These are phyloP conservation scores for Percina caprodes DNA, from an alignment of 2,113 vertebrate species.

Conservation along the genomic window DNA sequence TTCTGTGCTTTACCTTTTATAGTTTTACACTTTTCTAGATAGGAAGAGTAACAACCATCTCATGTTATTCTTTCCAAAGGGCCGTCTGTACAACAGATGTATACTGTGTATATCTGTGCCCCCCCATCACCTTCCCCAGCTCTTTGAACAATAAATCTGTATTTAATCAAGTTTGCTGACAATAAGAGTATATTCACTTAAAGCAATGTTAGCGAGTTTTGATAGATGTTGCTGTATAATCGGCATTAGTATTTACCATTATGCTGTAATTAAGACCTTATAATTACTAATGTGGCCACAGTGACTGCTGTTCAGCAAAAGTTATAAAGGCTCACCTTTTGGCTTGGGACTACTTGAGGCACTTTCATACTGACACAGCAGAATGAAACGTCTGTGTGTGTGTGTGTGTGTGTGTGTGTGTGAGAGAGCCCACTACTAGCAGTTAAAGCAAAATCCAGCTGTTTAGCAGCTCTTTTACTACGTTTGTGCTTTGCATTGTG, in stretches of 20 bases:
- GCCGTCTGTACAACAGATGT: slow-evolving; percentile 61
- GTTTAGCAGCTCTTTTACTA: too few relatives aligned
- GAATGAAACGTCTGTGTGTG: not conserved
- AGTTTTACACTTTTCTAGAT: slow-evolving; percentile 47
- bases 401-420: too few relatives aligned
- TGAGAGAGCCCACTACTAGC: too few relatives aligned
- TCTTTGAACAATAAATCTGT: slow-evolving; percentile 81
- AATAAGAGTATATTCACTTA: not conserved
- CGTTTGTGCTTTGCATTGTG: not conserved
- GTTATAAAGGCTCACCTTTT: too few relatives aligned
- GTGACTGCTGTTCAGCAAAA: too few relatives aligned
- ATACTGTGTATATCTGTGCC: slow-evolving; percentile 43
- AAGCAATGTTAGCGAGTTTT: not conserved
- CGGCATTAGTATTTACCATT: too few relatives aligned
- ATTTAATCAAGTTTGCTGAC: slow-evolving; percentile 66
- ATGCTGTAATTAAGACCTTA: too few relatives aligned
- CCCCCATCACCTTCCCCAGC: slow-evolving; percentile 19
- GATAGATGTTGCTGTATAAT: too few relatives aligned
- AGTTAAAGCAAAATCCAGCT: too few relatives aligned
- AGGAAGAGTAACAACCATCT: slow-evolving; percentile 57
- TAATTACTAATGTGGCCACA: too few relatives aligned
- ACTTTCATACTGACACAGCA: too few relatives aligned
- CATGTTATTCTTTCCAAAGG: slow-evolving; percentile 56
- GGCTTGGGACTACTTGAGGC: too few relatives aligned
- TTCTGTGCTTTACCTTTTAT: slow-evolving; percentile 47